phyloP scores from a whole-genome alignment of 1,140 invertebrate genomes.

The Aphis craccivora region DNA sequence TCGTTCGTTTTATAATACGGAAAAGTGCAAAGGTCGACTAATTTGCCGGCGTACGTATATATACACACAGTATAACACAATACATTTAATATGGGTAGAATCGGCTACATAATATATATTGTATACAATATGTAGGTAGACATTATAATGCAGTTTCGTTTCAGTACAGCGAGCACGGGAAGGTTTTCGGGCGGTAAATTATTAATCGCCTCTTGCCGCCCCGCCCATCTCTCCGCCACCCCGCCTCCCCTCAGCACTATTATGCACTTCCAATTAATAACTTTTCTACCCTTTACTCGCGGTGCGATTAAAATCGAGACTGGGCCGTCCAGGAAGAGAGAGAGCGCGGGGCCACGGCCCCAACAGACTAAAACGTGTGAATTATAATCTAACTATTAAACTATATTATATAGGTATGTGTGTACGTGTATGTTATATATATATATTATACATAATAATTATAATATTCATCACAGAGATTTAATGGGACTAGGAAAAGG shows the following conservation, averaged over 20 bases:
- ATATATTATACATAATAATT: background rate
- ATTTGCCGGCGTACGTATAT: background rate
- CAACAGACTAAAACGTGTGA: background rate
- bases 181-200: slow-evolving; percentile 25
- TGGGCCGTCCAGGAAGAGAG: background rate
- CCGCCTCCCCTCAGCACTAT: background rate
- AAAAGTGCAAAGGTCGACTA: background rate
- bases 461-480: background rate
- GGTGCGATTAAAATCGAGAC: background rate
- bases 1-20: background rate
- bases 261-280: slow-evolving; percentile 27
- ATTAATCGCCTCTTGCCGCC: background rate
- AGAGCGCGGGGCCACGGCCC: background rate
- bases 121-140: background rate
- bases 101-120: slow-evolving; percentile 4
- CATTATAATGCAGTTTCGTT: slow-evolving; percentile 1
- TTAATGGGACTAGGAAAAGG: too few relatives aligned
- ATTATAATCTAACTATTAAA: background rate
- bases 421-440: background rate
- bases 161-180: background rate
- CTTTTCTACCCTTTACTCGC: slow-evolving; percentile 29
- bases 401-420: background rate
- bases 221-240: background rate
- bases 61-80: background rate
- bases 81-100: background rate